Percentiles rank a stretch among this genome's conserved stretches.
These are phyloP conservation scores for Picus viridis DNA, from an alignment of 2,797 vertebrate species.

Conservation along the genomic window DNA sequence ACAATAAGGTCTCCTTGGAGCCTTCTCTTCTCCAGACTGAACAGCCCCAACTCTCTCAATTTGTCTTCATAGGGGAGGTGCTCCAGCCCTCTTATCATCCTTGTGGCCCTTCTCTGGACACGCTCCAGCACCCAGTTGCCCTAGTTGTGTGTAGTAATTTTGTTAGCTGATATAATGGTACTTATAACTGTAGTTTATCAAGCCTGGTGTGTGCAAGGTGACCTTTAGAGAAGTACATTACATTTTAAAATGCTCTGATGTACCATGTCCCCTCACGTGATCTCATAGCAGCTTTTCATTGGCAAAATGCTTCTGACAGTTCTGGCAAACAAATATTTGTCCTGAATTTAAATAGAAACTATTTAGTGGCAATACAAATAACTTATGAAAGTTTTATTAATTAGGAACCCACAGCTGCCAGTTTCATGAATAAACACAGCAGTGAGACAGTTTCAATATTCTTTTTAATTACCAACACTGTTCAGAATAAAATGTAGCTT, in stretches of 20 bases:
- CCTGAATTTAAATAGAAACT: neutral
- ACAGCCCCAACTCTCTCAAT: no score
- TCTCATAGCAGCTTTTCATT: conserved; percentile 81
- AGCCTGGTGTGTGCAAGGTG: neutral
- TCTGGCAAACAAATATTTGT: conserved; percentile 77
- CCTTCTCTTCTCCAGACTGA: no score
- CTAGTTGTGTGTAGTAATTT: neutral
- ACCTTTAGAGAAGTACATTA: neutral
- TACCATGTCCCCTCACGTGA: conserved; percentile 79
- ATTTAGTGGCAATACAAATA: neutral
- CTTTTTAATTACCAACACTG: neutral
- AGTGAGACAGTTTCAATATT: neutral
- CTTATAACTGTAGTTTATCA: neutral
- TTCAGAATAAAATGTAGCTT: neutral
- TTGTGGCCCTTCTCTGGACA: no score
- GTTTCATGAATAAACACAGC: neutral
- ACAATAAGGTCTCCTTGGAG: no score
- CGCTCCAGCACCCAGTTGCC: neutral
- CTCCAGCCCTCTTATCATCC: no score
- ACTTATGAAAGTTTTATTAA: neutral
- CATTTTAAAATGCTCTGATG: conserved; percentile 9
- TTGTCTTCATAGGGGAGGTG: no score
- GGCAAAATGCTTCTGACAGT: conserved; percentile 82
- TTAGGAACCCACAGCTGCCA: neutral
- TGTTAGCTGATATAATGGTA: neutral